phyloP scores from a whole-genome alignment of 1,140 invertebrate genomes.

The Anastrepha obliqua region DNA sequence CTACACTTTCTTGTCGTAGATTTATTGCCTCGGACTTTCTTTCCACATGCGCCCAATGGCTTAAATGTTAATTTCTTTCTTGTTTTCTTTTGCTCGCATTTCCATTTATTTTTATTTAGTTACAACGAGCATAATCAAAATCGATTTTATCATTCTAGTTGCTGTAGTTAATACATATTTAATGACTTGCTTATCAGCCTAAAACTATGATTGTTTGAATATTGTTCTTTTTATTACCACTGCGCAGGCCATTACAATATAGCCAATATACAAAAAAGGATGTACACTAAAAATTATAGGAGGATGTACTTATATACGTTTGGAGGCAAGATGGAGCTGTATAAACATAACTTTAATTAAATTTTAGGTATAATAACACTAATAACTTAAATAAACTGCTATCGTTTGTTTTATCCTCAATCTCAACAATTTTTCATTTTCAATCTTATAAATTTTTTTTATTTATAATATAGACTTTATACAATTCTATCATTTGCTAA shows the following conservation, averaged over 20 bases:
- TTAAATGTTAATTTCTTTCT: neutral
- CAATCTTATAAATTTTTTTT: no score
- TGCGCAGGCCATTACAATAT: neutral
- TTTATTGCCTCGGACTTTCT: neutral
- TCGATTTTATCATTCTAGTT: neutral
- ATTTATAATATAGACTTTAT: no score
- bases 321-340: no score
- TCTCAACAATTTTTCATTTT: no score
- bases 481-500: no score
- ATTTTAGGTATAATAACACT: no score
- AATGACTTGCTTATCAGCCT: conserved; percentile 12
- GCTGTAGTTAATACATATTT: neutral
- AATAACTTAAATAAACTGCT: no score
- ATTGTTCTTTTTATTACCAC: neutral
- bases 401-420: no score
- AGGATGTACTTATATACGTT: no score
- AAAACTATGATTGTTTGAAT: neutral
- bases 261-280: no score
- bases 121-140: neutral
- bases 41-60: neutral
- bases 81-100: neutral
- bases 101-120: neutral
- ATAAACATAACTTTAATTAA: no score
- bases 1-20: neutral
- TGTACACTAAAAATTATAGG: no score